Evolutionary conservation across 2,113 vertebrate species (phyloP).

Genomic region (Stigmatopora argus): DNA sequence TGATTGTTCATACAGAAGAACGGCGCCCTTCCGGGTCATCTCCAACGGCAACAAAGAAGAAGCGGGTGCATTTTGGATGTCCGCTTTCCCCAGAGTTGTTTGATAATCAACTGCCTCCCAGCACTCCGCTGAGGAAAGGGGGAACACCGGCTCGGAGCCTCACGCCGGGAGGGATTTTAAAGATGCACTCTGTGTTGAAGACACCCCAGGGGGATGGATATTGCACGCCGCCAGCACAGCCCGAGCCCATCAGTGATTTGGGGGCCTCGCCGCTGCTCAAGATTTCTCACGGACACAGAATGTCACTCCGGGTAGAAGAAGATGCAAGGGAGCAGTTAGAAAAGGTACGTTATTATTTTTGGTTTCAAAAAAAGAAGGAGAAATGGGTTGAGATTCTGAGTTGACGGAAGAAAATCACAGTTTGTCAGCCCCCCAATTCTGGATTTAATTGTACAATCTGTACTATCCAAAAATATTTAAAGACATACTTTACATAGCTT

Average conservation of each 20-base stretch:
- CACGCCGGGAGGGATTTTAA: constrained; percentile 37
- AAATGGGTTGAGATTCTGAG: background rate
- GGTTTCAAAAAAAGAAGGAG: background rate
- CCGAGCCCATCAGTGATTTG: constrained; percentile 25
- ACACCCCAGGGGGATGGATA: constrained; percentile 49
- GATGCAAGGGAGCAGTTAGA: background rate
- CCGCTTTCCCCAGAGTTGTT: constrained; percentile 72
- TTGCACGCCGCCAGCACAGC: constrained; percentile 14
- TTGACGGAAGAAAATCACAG: background rate
- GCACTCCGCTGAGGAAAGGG: constrained; percentile 70
- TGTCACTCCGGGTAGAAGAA: background rate
- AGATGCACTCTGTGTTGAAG: constrained; percentile 59
- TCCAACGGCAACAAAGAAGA: constrained; percentile 41
- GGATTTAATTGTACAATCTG: background rate
- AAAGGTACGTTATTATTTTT: constrained; percentile 29
- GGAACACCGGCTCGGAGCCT: constrained; percentile 38
- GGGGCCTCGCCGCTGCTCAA: constrained; percentile 43
- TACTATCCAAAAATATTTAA: background rate
- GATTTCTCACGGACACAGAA: constrained; percentile 1
- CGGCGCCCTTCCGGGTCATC: background rate
- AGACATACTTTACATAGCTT: background rate
- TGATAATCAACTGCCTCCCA: constrained; percentile 70
- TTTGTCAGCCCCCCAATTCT: background rate
- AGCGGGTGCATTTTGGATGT: constrained; percentile 67
- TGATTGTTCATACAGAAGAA: constrained; percentile 26